A percentile compares a stretch with the other conserved stretches of the same genome.
Evolutionary conservation across 2,113 vertebrate species (phyloP).

Genomic region (Chlorocebus sabaeus): DNA sequence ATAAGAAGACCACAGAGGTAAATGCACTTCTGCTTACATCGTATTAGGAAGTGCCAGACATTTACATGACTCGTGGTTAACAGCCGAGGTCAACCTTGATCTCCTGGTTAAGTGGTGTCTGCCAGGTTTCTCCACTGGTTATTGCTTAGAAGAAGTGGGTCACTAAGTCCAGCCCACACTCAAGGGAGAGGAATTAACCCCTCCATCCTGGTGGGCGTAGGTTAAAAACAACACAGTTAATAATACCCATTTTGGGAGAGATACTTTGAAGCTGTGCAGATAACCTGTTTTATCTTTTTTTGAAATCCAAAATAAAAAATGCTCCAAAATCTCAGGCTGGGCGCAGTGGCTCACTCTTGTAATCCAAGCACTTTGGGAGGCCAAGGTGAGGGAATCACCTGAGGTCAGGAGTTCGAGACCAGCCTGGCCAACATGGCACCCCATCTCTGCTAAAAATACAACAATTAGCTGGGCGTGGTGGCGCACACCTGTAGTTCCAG

Average conservation of each 20-base stretch:
- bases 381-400: too few relatives aligned
- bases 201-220: background rate
- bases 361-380: too few relatives aligned
- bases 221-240: background rate
- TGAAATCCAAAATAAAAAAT: background rate
- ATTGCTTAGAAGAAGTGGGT: background rate
- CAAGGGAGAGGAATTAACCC: background rate
- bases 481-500: too few relatives aligned
- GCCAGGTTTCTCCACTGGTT: background rate
- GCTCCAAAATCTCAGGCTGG: background rate
- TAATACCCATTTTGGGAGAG: background rate
- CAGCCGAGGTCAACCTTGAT: background rate
- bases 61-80: background rate
- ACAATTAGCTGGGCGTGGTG: accelerated
- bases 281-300: background rate
- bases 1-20: background rate
- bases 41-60: background rate
- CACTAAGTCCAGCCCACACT: background rate
- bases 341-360: too few relatives aligned
- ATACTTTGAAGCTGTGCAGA: background rate
- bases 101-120: background rate
- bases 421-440: too few relatives aligned
- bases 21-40: background rate
- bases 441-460: too few relatives aligned
- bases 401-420: too few relatives aligned